A percentile compares a stretch with the other conserved stretches of the same genome.
These are phyloP conservation scores for Rhagonycha fulva DNA, from an alignment of 2,888 invertebrate species.

Conservation along the genomic window DNA sequence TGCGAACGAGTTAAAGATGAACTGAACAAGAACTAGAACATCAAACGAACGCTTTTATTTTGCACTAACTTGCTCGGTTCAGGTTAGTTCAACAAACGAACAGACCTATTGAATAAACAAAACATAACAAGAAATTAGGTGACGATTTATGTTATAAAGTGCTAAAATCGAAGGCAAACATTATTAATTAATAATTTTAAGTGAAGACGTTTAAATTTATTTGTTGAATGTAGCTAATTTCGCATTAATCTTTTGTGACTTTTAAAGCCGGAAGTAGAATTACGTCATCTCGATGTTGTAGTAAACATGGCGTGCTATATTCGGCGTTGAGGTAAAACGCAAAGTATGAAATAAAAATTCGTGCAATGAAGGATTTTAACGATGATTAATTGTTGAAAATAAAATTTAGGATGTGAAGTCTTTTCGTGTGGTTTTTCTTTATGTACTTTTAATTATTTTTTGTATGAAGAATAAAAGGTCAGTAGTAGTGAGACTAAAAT, in stretches of 20 bases:
- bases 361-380: background rate
- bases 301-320: slow-evolving; percentile 55
- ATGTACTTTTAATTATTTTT: background rate
- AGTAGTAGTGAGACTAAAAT: background rate
- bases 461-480: slow-evolving; percentile 3
- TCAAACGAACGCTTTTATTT: no score
- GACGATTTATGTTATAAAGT: background rate
- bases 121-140: background rate
- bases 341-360: background rate
- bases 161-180: background rate
- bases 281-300: slow-evolving; percentile 32
- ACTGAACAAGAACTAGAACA: no score
- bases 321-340: slow-evolving; percentile 43
- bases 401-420: background rate
- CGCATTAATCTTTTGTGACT: slow-evolving; percentile 13
- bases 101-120: background rate
- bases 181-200: background rate
- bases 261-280: slow-evolving; percentile 34
- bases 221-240: slow-evolving; percentile 4
- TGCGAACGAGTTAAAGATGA: no score
- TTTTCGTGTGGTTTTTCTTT: background rate
- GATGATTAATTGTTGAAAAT: background rate
- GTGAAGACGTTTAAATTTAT: background rate
- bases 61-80: no score
- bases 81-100: no score